A percentile compares a stretch with the other conserved stretches of the same genome.
phyloP scores from a whole-genome alignment of 2,113 vertebrate genomes.

The Apaloderma vittatum region DNA sequence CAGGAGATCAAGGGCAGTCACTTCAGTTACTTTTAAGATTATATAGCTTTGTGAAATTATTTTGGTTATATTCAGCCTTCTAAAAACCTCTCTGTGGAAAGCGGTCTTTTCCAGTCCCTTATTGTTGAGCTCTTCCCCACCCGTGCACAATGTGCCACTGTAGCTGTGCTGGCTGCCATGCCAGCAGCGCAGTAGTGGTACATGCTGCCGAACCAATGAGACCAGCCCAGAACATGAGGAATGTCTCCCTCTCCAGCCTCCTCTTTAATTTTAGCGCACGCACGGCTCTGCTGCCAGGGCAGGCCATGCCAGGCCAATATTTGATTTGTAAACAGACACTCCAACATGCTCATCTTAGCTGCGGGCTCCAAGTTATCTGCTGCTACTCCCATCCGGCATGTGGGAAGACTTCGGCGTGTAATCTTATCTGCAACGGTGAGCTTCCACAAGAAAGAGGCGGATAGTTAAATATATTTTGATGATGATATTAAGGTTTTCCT shows the following conservation, averaged over 20 bases:
- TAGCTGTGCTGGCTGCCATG: background rate
- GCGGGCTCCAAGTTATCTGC: background rate
- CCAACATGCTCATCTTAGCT: constrained; percentile 26
- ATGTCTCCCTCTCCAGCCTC: constrained; percentile 53
- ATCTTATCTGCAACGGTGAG: rapidly evolving
- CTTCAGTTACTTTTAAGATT: constrained; percentile 47
- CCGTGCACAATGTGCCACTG: background rate
- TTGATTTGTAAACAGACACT: constrained; percentile 65
- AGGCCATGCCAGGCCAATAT: constrained; percentile 38
- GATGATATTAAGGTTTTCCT: background rate
- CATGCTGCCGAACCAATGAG: background rate
- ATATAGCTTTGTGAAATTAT: constrained; percentile 34
- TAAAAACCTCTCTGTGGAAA: constrained; percentile 22
- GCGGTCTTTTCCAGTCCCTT: background rate
- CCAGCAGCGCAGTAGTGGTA: constrained; percentile 9
- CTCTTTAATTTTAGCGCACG: constrained; percentile 49
- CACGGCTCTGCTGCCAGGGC: constrained; percentile 21
- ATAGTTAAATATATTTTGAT: background rate
- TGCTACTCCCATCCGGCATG: background rate
- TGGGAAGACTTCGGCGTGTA: background rate
- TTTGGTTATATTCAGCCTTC: constrained; percentile 43
- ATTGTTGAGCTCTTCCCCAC: constrained; percentile 20
- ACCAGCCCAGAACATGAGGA: constrained; percentile 14
- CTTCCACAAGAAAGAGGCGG: background rate
- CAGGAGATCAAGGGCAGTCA: constrained; percentile 36